Conservation (phyloP, 2,888 invertebrate species). For the Rhagonycha fulva region DNA sequence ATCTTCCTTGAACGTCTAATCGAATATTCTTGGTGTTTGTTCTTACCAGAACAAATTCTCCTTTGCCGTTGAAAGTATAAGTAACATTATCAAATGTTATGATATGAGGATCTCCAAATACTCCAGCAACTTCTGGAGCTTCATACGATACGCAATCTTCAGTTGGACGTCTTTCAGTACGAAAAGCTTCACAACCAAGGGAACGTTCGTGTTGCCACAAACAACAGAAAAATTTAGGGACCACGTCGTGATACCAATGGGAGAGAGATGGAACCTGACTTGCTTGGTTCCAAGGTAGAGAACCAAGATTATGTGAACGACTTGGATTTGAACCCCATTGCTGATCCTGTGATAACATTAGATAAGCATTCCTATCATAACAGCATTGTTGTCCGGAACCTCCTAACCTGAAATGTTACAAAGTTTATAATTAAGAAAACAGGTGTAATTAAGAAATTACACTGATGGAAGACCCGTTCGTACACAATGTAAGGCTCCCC, state of each 20-base stretch:
- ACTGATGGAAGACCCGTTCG: conserved; percentile 87
- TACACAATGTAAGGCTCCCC: conserved; percentile 91
- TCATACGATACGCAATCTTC: conserved; percentile 96
- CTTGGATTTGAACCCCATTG: conserved; percentile 90
- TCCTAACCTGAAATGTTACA: conserved; percentile 63
- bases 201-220: conserved; percentile 90
- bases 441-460: conserved; percentile 61
- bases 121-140: conserved; percentile 82
- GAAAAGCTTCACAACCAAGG: conserved; percentile 91
- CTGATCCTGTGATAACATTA: conserved; percentile 95
- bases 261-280: conserved; percentile 93
- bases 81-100: conserved; percentile 88
- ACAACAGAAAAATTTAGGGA: conserved; percentile 94
- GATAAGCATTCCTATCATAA: conserved; percentile 87
- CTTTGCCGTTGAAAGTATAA: conserved; percentile 94
- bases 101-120: conserved; percentile 93
- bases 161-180: conserved; percentile 91
- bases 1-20: conserved; percentile 85
- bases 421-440: neutral
- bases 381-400: conserved; percentile 97
- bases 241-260: conserved; percentile 94
- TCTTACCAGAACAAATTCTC: conserved; percentile 84
- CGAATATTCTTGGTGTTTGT: conserved; percentile 74
- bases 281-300: conserved; percentile 91
- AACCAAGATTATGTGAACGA: conserved; percentile 87